Evolutionary conservation across 2,797 vertebrate genomes (phyloP), one percentile per base, ranked within the genome.

Genomic region (Malurus leucopterus): DNA sequence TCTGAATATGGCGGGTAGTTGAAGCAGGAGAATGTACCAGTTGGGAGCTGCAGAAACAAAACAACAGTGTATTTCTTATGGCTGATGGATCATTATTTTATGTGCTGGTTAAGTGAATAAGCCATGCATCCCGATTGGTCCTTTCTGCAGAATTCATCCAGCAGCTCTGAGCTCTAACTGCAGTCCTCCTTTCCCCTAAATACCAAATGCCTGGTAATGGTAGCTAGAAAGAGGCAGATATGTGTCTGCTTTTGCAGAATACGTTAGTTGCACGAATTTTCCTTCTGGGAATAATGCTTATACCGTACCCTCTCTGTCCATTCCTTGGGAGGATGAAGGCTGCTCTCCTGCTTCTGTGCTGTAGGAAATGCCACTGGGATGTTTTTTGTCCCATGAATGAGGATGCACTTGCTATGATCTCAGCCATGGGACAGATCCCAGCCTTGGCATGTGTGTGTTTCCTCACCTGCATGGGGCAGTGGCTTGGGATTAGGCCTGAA

Each of bases 31-130:
- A 86, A 85, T 17, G 30, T 63, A 81, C 73, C 70, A 63, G n/a
- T 80, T 72, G 90, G 89, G 86, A 90, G 30, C 4, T 8, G 49
- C 61, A 69, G 86, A 72, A 83, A 57, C 49, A 74, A 74, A 87
- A 68, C 70, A 89, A 29, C 40, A 22, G 27, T 53, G 8, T 54
- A 36, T 92, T 90, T 82, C 50, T 59, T 88, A 24, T 13, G 71
- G 62, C 54, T 83, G 86, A 63, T 67, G 44, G 51, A 62, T 87
- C 84, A 47, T 63, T 91, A 32, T 49, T 91, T 86, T 77, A 32
- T 30, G 30, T 69, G 51, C 63, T 74, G 62, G 36, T 61, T 58
- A 67, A 75, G 68, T 2, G 11, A 63, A 68, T 61, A 57, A 15
- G 34, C 63, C 0, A 0, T 34, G 20, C 26, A 22, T 81, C 79